Percentiles rank a stretch among this genome's conserved stretches.
Conservation (phyloP, 2,888 invertebrate species). For the Trissoscelio sp. region DNA sequence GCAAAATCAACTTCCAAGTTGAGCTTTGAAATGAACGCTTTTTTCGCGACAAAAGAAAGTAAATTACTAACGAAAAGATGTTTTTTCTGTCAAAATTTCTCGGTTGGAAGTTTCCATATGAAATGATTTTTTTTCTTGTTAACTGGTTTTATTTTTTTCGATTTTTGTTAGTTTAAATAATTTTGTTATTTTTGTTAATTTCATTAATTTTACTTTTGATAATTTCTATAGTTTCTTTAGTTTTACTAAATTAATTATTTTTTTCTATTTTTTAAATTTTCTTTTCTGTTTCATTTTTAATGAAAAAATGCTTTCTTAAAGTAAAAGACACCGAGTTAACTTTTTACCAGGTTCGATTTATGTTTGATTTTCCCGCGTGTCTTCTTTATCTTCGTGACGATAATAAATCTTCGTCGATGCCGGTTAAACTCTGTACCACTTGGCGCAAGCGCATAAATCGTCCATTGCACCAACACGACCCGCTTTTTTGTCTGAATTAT, state of each 20-base stretch:
- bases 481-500: slow-evolving; percentile 49
- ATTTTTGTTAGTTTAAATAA: too few species aligned
- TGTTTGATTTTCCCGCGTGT: slow-evolving; percentile 54
- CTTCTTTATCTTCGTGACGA: slow-evolving; percentile 44
- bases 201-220: too few species aligned
- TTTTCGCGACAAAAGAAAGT: not conserved
- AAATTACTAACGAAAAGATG: slow-evolving; percentile 8
- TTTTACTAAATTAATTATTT: too few species aligned
- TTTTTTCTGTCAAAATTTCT: too few species aligned
- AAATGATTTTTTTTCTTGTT: too few species aligned
- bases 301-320: slow-evolving; percentile 1
- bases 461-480: slow-evolving; percentile 40
- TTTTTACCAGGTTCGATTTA: slow-evolving; percentile 52
- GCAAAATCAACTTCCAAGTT: slow-evolving; percentile 17
- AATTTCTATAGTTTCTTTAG: too few species aligned
- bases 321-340: slow-evolving; percentile 15
- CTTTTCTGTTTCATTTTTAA: not conserved
- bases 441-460: slow-evolving; percentile 49
- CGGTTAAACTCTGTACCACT: slow-evolving; percentile 39
- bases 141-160: too few species aligned
- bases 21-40: not conserved
- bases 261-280: not conserved
- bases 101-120: too few species aligned
- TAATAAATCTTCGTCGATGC: slow-evolving; percentile 54
- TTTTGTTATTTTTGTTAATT: too few species aligned